Conservation (phyloP, 2,797 vertebrate species). For the Smutsia temminckii region DNA sequence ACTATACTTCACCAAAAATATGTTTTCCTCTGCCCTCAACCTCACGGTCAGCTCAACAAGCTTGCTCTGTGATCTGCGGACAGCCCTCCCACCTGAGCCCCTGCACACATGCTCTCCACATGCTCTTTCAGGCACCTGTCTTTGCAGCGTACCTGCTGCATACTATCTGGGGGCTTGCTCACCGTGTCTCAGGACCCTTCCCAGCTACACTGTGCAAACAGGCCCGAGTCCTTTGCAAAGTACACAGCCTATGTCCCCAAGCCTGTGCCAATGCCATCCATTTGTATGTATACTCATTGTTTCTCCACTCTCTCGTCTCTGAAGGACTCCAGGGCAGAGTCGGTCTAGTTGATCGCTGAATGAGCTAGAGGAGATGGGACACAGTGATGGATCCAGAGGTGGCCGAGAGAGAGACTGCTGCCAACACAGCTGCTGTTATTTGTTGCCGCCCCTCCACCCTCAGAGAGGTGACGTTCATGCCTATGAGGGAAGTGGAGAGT, state of each 20-base stretch:
- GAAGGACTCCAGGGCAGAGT: not conserved
- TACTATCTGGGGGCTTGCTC: not conserved
- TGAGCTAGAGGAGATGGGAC: not conserved
- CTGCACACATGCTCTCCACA: not conserved
- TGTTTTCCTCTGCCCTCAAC: not conserved
- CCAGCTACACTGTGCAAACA: not conserved
- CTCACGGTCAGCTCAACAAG: not conserved
- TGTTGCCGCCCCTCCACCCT: not conserved
- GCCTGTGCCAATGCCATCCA: not conserved
- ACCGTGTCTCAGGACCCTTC: not conserved
- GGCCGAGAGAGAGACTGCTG: not conserved
- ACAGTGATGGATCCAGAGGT: not conserved
- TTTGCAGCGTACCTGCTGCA: not conserved
- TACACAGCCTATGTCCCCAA: not conserved
- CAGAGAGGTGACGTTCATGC: not conserved
- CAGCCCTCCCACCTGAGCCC: not conserved
- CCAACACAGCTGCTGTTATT: not conserved
- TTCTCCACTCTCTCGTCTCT: not conserved
- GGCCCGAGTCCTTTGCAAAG: not conserved
- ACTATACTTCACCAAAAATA: too few relatives aligned
- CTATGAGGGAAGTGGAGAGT: not conserved
- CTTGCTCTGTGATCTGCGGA: not conserved
- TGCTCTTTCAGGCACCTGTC: not conserved
- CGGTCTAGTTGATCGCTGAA: not conserved
- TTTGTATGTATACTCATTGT: not conserved